A percentile compares a stretch with the other conserved stretches of the same genome.
phyloP scores from a whole-genome alignment of 2,888 invertebrate species.

The Drosophila tripunctata region DNA sequence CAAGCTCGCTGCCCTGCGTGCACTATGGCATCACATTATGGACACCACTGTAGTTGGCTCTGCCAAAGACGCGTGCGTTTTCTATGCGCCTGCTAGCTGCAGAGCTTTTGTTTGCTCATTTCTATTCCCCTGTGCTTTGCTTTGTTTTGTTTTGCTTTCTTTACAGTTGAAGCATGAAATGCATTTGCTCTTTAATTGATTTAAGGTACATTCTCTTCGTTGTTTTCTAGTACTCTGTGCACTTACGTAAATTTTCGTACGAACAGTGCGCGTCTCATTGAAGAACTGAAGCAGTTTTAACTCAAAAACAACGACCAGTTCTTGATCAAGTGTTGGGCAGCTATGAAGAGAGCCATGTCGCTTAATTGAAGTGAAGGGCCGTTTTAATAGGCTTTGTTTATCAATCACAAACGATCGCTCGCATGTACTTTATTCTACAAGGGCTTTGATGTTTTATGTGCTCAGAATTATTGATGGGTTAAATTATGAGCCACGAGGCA shows the following conservation, averaged over 20 bases:
- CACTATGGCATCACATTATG: conserved; percentile 27
- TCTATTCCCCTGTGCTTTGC: too few relatives aligned
- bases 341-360: background rate
- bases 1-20: conserved; percentile 6
- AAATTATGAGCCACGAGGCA: too few relatives aligned
- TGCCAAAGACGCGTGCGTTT: conserved; percentile 35
- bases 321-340: conserved; percentile 3
- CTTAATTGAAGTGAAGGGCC: conserved; percentile 17
- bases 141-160: conserved; percentile 14
- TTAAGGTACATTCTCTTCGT: conserved; percentile 1
- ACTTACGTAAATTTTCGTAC: background rate
- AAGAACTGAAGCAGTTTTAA: conserved; percentile 9
- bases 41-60: conserved; percentile 31
- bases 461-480: too few relatives aligned
- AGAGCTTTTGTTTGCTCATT: conserved; percentile 23
- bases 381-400: conserved; percentile 2
- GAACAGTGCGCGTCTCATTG: background rate
- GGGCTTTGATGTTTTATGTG: too few relatives aligned
- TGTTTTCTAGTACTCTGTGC: background rate
- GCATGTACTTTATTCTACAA: too few relatives aligned
- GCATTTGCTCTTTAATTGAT: conserved; percentile 27
- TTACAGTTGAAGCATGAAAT: conserved; percentile 7
- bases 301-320: background rate
- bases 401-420: conserved; percentile 6
- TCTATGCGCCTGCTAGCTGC: conserved; percentile 5